Percentiles rank a stretch among this genome's conserved stretches.
These are phyloP conservation scores for Phrynocephalus forsythii DNA, from an alignment of 2,797 vertebrate genomes.

Conservation along the genomic window DNA sequence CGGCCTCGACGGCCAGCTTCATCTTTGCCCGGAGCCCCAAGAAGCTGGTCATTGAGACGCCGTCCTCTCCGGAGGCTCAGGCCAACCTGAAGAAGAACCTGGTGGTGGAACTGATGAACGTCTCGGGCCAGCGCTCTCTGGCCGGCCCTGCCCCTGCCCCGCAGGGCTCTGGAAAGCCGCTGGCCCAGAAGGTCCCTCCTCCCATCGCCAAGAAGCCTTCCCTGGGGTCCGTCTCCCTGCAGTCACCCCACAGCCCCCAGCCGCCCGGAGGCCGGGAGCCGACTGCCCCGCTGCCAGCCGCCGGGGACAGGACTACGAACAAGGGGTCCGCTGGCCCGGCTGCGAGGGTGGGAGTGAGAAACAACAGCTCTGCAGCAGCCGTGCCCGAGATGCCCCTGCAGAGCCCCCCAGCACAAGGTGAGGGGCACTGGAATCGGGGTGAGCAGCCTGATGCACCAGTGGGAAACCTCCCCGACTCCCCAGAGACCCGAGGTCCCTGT, in stretches of 20 bases:
- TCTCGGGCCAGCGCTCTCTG: conserved; percentile 77
- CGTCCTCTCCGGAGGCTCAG: conserved; percentile 77
- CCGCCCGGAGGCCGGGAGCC: conserved; percentile 23
- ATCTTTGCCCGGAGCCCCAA: conserved; percentile 92
- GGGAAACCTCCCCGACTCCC: no score
- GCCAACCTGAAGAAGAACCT: conserved; percentile 80
- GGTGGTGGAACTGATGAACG: conserved; percentile 82
- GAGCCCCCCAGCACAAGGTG: conserved; percentile 76
- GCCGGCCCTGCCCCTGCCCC: fast-evolving
- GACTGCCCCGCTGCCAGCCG: conserved; percentile 19
- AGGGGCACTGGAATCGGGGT: no score
- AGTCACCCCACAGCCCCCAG: conserved; percentile 53
- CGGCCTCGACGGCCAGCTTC: conserved; percentile 91
- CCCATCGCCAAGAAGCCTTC: conserved; percentile 93
- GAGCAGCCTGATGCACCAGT: no score
- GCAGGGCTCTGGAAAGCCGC: conserved; percentile 47
- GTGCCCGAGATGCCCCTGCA: conserved; percentile 73
- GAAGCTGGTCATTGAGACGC: conserved; percentile 84
- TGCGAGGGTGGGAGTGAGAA: neutral
- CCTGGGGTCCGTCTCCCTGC: conserved; percentile 53
- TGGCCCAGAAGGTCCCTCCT: conserved; percentile 85
- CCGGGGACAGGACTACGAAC: conserved; percentile 73
- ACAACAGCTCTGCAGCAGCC: conserved; percentile 71
- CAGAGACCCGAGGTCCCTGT: no score
- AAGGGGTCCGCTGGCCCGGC: conserved; percentile 60